These are phyloP conservation scores for Hanleya hanleyi DNA, from an alignment of 2,888 invertebrate species.

Conservation along the genomic window DNA sequence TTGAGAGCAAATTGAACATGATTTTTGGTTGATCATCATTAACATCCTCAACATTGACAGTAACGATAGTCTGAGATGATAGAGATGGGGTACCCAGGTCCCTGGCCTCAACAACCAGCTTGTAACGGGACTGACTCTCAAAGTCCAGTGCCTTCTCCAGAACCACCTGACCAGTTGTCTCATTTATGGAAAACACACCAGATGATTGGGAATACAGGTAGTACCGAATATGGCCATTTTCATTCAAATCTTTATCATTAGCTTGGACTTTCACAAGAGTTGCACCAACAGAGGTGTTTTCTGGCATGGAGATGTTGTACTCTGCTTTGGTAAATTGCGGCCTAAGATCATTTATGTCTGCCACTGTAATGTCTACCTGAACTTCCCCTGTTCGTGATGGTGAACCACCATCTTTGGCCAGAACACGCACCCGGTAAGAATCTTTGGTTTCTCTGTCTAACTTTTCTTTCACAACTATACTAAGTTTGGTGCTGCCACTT, in stretches of 20 bases:
- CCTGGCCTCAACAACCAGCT: constrained; percentile 53
- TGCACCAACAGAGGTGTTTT: constrained; percentile 51
- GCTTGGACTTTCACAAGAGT: constrained; percentile 80
- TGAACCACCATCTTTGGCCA: constrained; percentile 57
- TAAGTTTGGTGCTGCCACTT: constrained; percentile 54
- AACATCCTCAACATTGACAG: constrained; percentile 81
- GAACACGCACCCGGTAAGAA: constrained; percentile 50
- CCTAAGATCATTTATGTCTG: constrained; percentile 60
- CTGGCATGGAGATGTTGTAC: constrained; percentile 56
- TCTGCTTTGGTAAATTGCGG: constrained; percentile 50
- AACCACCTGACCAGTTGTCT: constrained; percentile 50
- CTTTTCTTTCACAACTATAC: constrained; percentile 45
- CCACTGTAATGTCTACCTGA: constrained; percentile 49
- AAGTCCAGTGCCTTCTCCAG: constrained; percentile 50
- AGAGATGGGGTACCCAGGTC: constrained; percentile 56
- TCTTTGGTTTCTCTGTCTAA: constrained; percentile 56
- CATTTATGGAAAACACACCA: constrained; percentile 46
- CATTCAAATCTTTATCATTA: constrained; percentile 87
- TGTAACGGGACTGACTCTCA: constrained; percentile 41
- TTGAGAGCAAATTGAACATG: constrained; percentile 53
- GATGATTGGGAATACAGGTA: constrained; percentile 60
- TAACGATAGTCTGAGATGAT: constrained; percentile 51
- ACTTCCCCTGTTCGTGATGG: constrained; percentile 50
- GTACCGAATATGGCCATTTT: constrained; percentile 79
- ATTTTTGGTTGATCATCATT: constrained; percentile 93